Evolutionary conservation across 2,113 vertebrate genomes (phyloP).

Genomic region (Elanus axillaris): DNA sequence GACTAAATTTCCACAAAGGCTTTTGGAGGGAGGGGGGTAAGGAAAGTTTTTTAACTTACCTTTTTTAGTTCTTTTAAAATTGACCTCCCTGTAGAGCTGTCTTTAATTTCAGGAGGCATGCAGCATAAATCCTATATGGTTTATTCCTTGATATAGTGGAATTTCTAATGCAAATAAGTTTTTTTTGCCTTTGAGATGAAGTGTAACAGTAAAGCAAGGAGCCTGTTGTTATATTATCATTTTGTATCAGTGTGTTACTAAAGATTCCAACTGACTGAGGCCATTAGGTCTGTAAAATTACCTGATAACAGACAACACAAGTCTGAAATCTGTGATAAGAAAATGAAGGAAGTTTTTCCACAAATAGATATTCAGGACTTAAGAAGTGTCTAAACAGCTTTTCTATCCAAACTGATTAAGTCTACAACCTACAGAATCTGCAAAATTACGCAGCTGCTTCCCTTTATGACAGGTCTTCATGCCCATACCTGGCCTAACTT

Average conservation of each 20-base stretch:
- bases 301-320: background rate
- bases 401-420: background rate
- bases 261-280: background rate
- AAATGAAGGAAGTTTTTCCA: background rate
- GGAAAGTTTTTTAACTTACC: background rate
- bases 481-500: background rate
- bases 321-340: background rate
- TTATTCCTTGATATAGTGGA: background rate
- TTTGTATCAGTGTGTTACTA: background rate
- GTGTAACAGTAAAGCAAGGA: background rate
- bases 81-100: background rate
- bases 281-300: background rate
- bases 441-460: accelerated
- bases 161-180: background rate
- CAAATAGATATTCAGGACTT: background rate
- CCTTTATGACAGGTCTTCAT: background rate
- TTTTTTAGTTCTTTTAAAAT: background rate
- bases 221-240: background rate
- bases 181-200: background rate
- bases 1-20: background rate
- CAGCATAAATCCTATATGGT: background rate
- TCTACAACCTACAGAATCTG: background rate
- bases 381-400: background rate
- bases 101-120: background rate
- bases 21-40: background rate